Percentiles rank a stretch among this genome's conserved stretches.
Conservation (phyloP, 2,113 vertebrate species). For the Mirza zaza region DNA sequence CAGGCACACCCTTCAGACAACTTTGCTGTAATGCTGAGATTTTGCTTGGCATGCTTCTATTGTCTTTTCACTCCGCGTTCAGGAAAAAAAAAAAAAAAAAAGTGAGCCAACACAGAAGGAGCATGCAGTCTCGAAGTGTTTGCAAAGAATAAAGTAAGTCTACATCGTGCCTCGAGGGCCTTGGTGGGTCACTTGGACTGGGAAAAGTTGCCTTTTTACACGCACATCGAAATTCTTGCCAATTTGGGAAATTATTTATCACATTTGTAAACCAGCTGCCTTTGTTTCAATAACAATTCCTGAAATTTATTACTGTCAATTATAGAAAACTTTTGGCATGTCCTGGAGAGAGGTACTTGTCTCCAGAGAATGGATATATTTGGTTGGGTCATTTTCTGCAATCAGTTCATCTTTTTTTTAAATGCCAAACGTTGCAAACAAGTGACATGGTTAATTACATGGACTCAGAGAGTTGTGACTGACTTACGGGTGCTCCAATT, state of each 20-base stretch:
- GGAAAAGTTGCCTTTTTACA: background rate
- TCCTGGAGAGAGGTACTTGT: background rate
- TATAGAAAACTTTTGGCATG: background rate
- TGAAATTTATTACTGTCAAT: background rate
- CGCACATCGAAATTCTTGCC: background rate
- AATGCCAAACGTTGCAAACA: background rate
- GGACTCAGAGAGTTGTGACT: background rate
- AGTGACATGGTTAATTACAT: background rate
- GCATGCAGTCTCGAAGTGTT: background rate
- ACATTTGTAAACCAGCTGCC: background rate
- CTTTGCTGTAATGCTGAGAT: conserved; percentile 22
- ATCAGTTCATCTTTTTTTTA: background rate
- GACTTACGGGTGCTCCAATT: background rate
- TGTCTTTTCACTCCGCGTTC: background rate
- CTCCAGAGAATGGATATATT: background rate
- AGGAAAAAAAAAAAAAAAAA: background rate
- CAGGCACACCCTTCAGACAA: conserved; percentile 47
- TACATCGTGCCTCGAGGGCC: background rate
- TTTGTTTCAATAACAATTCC: background rate
- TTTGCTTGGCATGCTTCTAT: conserved; percentile 55
- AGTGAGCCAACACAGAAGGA: background rate
- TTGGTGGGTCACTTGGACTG: background rate
- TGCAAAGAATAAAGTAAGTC: background rate
- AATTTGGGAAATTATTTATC: background rate
- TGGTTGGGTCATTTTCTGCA: background rate